Conservation (phyloP, 2,797 vertebrate species). For the Ctenochaetus hawaiiensis region DNA sequence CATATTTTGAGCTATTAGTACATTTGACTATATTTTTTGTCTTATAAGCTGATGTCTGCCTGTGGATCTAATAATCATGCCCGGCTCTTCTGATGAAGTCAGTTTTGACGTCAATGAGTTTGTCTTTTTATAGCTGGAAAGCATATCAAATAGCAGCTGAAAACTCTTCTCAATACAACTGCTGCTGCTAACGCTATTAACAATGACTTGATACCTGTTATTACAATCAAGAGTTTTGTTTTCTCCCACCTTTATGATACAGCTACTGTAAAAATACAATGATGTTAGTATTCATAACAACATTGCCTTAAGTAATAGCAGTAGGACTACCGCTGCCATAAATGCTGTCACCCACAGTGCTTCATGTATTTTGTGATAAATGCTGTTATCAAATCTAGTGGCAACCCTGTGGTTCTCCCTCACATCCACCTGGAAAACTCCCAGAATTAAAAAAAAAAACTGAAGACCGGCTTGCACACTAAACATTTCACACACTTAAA, state of each 20-base stretch:
- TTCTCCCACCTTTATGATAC: background rate
- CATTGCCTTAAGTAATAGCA: background rate
- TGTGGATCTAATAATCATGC: background rate
- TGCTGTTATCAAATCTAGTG: background rate
- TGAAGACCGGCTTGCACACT: background rate
- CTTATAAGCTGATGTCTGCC: background rate
- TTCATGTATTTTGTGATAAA: background rate
- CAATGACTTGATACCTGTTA: background rate
- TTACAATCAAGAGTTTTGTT: background rate
- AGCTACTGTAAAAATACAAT: too few relatives aligned
- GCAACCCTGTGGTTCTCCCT: background rate
- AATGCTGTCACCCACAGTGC: background rate
- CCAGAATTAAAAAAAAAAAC: background rate
- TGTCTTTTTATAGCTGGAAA: background rate
- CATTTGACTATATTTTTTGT: too few relatives aligned
- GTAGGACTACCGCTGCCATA: background rate
- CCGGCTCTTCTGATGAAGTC: background rate
- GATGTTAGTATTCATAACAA: background rate
- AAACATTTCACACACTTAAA: background rate
- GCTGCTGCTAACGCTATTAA: background rate
- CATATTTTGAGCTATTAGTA: too few relatives aligned
- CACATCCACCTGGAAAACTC: background rate
- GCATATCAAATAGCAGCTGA: background rate
- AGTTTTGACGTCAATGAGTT: background rate
- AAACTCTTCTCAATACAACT: background rate